These are phyloP conservation scores for Gnathonemus longibarbis DNA, from an alignment of 2,113 vertebrate species.

Conservation along the genomic window DNA sequence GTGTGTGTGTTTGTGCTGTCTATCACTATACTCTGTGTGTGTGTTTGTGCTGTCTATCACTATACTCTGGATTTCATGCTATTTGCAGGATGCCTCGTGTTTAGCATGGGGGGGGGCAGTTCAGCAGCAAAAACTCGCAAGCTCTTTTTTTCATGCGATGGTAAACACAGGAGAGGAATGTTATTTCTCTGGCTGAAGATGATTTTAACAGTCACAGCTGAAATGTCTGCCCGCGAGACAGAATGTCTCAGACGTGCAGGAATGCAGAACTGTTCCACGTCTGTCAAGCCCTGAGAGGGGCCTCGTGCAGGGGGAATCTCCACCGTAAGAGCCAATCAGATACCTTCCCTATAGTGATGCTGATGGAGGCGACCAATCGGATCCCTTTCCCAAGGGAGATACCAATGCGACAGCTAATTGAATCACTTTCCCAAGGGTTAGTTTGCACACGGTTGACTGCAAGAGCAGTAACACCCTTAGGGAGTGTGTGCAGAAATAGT, in stretches of 20 bases:
- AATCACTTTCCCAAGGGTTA: neutral
- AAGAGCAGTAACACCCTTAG: neutral
- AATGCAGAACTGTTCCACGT: conserved; percentile 22
- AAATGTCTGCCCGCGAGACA: conserved; percentile 26
- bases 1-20: neutral
- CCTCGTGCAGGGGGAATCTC: neutral
- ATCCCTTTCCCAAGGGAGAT: neutral
- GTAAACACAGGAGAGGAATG: conserved; percentile 47
- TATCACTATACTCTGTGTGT: no score
- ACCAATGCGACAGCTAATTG: neutral
- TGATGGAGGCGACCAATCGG: neutral
- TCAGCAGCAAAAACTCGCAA: neutral
- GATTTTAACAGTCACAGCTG: conserved; percentile 33
- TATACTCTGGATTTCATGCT: neutral
- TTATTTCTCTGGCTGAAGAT: conserved; percentile 31
- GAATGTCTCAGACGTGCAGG: conserved; percentile 23
- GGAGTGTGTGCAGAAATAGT: neutral
- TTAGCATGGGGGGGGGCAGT: neutral
- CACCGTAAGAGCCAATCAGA: neutral
- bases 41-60: no score
- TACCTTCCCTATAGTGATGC: neutral
- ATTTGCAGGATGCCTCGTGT: neutral
- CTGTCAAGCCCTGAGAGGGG: neutral
- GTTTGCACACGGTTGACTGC: neutral
- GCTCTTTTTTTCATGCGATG: neutral